Evolutionary conservation across 2,888 invertebrate species (phyloP), one percentile per base, ranked within the genome.

Genomic region (Hirtodrosophila alboralis): DNA sequence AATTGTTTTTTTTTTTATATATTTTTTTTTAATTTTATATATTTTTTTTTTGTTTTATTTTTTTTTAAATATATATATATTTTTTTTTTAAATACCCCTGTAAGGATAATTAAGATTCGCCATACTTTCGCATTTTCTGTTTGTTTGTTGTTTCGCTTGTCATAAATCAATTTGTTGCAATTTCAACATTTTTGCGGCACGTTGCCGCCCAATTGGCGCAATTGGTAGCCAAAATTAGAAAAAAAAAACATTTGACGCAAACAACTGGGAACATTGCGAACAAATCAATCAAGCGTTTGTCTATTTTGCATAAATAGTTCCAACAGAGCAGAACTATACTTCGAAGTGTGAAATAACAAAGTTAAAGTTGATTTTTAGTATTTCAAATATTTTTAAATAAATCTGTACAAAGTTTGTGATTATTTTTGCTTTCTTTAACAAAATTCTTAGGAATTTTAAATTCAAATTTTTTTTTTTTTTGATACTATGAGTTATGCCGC

Each of bases 81-180:
- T n/a, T n/a, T n/a, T n/a, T n/a, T n/a, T n/a, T n/a, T n/a, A n/a
- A n/a, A n/a, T n/a, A n/a, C n/a, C n/a, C n/a, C n/a, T n/a, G n/a
- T n/a, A n/a, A n/a, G n/a, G n/a, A n/a, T n/a, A n/a, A n/a, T n/a
- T n/a, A n/a, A n/a, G n/a, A n/a, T n/a, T n/a, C n/a, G n/a, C n/a
- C n/a, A n/a, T n/a, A n/a, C n/a, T n/a, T n/a, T n/a, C n/a, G n/a
- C n/a, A n/a, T n/a, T n/a, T n/a, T 48, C 56, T 26, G 43, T 14
- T 36, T 33, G 12, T 31, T 23, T 44, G n/a, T 18, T 37, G 37
- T 57, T 54, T 48, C 18, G 40, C 38, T 44, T 45, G 57, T 85
- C 84, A 79, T 79, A 83, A 83, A 86, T 79, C 84, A 79, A 83
- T 83, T 85, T 85, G 65, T 54, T 79, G 79, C 86, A 79, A 61